Evolutionary conservation across 2,797 vertebrate species (phyloP).

Genomic region (Salarias fasciatus): DNA sequence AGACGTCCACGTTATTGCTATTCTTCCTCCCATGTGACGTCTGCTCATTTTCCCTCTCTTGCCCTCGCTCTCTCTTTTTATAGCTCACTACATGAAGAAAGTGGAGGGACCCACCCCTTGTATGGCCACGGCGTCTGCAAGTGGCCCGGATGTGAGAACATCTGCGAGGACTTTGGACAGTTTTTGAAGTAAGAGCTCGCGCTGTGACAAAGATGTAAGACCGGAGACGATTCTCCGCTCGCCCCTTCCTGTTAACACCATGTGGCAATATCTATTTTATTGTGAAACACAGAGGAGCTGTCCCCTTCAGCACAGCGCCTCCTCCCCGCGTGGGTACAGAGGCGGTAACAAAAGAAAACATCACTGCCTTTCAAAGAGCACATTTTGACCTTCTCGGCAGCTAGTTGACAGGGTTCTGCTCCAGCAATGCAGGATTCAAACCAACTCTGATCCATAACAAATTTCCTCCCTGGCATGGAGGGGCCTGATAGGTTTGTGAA

Average conservation of each 20-base stretch:
- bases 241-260: conserved; percentile 3
- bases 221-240: neutral
- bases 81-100: conserved; percentile 97
- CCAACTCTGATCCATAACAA: conserved; percentile 65
- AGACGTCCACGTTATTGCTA: conserved; percentile 87
- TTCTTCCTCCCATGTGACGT: conserved; percentile 70
- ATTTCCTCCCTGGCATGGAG: conserved; percentile 63
- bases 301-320: conserved; percentile 11
- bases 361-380: conserved; percentile 46
- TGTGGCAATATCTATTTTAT: conserved; percentile 4
- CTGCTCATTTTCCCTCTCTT: neutral
- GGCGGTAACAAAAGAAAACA: conserved; percentile 46
- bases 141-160: conserved; percentile 98
- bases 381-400: conserved; percentile 61
- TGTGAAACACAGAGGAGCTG: conserved; percentile 19
- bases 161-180: conserved; percentile 99
- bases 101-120: conserved; percentile 94
- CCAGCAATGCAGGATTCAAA: conserved; percentile 48
- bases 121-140: conserved; percentile 99
- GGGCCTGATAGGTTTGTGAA: conserved; percentile 75
- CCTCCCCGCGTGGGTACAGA: conserved; percentile 21
- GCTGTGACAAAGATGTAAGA: neutral
- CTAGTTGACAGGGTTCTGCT: conserved; percentile 63
- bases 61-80: conserved; percentile 54
- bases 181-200: conserved; percentile 95